Evolutionary conservation across 2,888 invertebrate species (phyloP), one percentile per base, ranked within the genome.

Genomic region (Protonemura montana): DNA sequence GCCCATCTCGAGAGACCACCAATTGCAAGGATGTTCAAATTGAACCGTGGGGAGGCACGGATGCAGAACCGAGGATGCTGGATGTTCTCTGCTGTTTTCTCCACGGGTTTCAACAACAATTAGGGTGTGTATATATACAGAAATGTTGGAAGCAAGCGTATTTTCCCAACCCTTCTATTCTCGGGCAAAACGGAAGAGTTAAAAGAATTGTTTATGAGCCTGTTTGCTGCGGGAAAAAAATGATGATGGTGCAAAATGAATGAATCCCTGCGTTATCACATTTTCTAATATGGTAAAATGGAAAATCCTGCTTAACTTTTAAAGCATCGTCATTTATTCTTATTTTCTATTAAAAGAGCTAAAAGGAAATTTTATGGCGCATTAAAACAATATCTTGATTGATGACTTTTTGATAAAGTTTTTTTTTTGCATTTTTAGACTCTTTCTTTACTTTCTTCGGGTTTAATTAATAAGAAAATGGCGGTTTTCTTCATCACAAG

Each of bases 31-130:
- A 78, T 78, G 26, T 6, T 78, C 78, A 78, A 78, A 78, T 78
- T 78, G 78, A 78, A 78, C 78, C 78, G 5, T 16, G 10, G 78
- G 78, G 78, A 78, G 1, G 78, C 78, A 59, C 59, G 59, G 59
- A 59, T 59, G 59, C 59, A 21, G 59, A 59, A 59, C 59, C 59
- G 59, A 21, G 59, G 59, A 21, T 21, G 35, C 35, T 10, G 35
- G 35, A 10, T 10, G 35, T 10, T 10, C 5, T 35, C 5, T 10
- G 35, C 21, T 59, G 59, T 59, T 59, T 59, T 59, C 59, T 59
- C 59, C 59, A 59, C 59, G 59, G 59, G 59, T 59, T 59, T 59
- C 59, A 59, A 59, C 59, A 59, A 59, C 59, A 59, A 59, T 59
- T 59, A 59, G 59, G 7, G 21, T 59, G 59, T 59, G 21, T 59